A percentile compares a stretch with the other conserved stretches of the same genome.
phyloP scores from a whole-genome alignment of 2,797 vertebrate genomes.

The Dicrostonyx torquatus region DNA sequence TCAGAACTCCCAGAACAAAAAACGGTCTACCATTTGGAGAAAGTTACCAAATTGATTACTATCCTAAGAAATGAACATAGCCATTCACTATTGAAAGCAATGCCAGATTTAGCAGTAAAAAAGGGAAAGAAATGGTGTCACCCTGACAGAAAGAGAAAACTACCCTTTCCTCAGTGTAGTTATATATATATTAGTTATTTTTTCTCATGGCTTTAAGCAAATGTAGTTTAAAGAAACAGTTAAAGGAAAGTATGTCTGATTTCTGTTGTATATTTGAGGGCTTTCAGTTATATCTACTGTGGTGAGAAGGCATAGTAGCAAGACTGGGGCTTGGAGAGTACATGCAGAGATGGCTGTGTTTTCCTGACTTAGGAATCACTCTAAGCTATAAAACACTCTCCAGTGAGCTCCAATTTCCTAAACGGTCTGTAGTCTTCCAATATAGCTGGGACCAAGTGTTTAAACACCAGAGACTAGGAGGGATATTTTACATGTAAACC shows the following conservation, averaged over 20 bases:
- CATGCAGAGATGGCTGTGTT: background rate
- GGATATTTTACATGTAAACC: background rate
- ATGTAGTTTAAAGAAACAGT: background rate
- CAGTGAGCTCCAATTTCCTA: background rate
- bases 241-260: background rate
- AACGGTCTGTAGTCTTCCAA: background rate
- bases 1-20: background rate
- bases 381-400: background rate
- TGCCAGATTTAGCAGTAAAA: background rate
- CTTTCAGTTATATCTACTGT: background rate
- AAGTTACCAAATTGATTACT: background rate
- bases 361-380: background rate
- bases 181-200: background rate
- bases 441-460: background rate
- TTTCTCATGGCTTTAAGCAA: background rate
- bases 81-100: background rate
- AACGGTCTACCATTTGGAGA: fast-evolving
- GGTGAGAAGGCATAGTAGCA: background rate
- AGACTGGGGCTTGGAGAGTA: background rate
- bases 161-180: background rate
- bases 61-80: background rate
- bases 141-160: background rate
- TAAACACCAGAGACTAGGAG: background rate
- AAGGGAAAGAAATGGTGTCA: background rate
- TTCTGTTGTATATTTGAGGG: background rate